Evolutionary conservation across 2,888 invertebrate species (phyloP), one percentile per base, ranked within the genome.

Genomic region (Melanotus villosus): DNA sequence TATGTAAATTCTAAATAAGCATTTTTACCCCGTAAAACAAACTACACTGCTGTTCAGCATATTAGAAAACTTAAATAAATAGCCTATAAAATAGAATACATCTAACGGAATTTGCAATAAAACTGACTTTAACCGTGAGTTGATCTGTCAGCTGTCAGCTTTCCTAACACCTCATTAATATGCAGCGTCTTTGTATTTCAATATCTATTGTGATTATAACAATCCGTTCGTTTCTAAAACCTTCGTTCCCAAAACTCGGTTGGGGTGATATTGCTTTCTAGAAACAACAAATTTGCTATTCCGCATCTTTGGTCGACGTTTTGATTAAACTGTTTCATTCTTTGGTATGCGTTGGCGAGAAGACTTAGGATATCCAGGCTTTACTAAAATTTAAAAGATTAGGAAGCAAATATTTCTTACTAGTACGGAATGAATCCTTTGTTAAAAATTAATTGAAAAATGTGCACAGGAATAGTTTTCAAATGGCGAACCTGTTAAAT

Each of bases 111-210:
- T 32, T 32, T 10, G 32, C 32, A 10, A 10, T 32, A 9, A 7
- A 5, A 32, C 9, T 32, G 32, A 7, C 7, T 2, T 2, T 10
- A 10, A 32, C 2, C 18, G 18, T 41, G 16, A 16, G 18, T 41
- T 18, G 18, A 41, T 18, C 14, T 41, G 41, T 41, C 41, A 41
- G 41, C 16, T 41, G 41, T 41, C 41, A 41, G 41, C 14, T 16
- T 41, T 7, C 18, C 6, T 41, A 41, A 38, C 38, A 18, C 18
- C 41, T 41, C 2, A 18, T 41, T 41, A 41, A 41, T 41, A 41
- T 41, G 41, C 41, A 41, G 18, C 18, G 41, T 9, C n/a, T 41
- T 41, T 18, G 41, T 18, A 41, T 41, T 41, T 41, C 41, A 41
- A 41, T 41, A 16, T 41, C 41, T 18, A 41, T 41, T 41, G 41